phyloP scores from a whole-genome alignment of 2,797 vertebrate species.

The Steatocranus sp. region DNA sequence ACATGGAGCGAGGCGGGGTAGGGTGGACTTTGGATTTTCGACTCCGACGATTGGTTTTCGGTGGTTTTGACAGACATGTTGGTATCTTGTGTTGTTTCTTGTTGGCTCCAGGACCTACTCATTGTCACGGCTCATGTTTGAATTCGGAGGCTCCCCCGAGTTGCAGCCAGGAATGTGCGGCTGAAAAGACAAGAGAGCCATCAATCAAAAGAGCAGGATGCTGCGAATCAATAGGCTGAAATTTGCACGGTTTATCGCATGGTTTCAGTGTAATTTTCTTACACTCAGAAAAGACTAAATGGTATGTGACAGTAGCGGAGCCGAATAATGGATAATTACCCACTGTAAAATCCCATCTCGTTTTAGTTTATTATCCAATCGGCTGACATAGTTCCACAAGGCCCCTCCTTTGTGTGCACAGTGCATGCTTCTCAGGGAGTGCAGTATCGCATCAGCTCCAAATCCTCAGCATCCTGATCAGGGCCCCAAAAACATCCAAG shows the following conservation, averaged over 20 bases:
- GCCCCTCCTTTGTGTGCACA: conserved; percentile 5
- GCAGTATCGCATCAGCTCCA: conserved; percentile 39
- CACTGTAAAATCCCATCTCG: conserved; percentile 19
- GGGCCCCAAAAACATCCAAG: conserved; percentile 50
- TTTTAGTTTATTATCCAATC: conserved; percentile 33
- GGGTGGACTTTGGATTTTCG: not conserved
- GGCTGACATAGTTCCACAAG: conserved; percentile 23
- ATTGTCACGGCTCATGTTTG: conserved; percentile 33
- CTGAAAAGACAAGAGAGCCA: conserved; percentile 40
- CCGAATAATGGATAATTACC: conserved; percentile 44
- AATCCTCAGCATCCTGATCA: conserved; percentile 46
- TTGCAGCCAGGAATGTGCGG: conserved; percentile 54
- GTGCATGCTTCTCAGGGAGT: conserved; percentile 4
- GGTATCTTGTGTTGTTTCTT: conserved; percentile 26
- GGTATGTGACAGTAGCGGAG: conserved; percentile 39
- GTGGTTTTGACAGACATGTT: conserved; percentile 39
- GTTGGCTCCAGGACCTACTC: conserved; percentile 11
- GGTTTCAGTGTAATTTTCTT: conserved; percentile 17
- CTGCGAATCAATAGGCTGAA: conserved; percentile 39
- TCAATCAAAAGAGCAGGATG: conserved; percentile 39
- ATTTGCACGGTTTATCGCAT: conserved; percentile 32
- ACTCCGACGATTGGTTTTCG: not conserved
- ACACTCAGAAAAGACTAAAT: conserved; percentile 11
- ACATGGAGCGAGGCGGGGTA: not conserved
- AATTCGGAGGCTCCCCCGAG: conserved; percentile 41